Evolutionary conservation across 2,888 invertebrate species (phyloP), one percentile per base, ranked within the genome.

Genomic region (Plebejus argus): DNA sequence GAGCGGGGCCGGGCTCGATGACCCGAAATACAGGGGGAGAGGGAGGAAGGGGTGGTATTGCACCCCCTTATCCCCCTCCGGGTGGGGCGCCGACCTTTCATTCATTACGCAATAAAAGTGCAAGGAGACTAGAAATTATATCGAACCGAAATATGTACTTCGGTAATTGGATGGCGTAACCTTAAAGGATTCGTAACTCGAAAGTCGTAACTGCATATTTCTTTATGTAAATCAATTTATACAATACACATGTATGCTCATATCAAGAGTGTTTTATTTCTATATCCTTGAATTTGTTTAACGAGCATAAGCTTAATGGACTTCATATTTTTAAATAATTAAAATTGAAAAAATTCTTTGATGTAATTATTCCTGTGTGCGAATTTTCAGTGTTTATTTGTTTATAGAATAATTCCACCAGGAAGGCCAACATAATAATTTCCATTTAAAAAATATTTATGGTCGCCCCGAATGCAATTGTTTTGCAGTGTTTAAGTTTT

Each of bases 101-200:
- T 91, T 93, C 92, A 93, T 93, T 93, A 93, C 92, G 93, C 93
- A 93, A 93, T 93, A 93, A 93, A 92, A 92, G 89, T 91, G 81
- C 83, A 83, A 82, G 81, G 76, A 82, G 82, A 82, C 80, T 80
- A 81, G 81, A 80, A 82, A 81, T 83, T 81, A 83, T 82, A 81
- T 82, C 77, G 76, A 78, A 77, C 28, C 72, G 33, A 76, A 58
- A 76, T 76, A 76, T 61, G 23, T 39, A 61, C 66, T 76, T 39
- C 7, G 66, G 66, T 66, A 76, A 23, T 76, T 76, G 39, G 66
- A 76, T 39, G 49, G 23, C 23, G 45, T 28, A 75, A 53, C 33
- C 56, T 23, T 53, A 53, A 5, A 53, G 53, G 18, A 18, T 28
- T 28, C 49, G 18, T 53, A 53, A n/a, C n/a, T 53, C 49, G 5